Conservation (phyloP, 2,797 vertebrate species). For the Forpus xanthops region DNA sequence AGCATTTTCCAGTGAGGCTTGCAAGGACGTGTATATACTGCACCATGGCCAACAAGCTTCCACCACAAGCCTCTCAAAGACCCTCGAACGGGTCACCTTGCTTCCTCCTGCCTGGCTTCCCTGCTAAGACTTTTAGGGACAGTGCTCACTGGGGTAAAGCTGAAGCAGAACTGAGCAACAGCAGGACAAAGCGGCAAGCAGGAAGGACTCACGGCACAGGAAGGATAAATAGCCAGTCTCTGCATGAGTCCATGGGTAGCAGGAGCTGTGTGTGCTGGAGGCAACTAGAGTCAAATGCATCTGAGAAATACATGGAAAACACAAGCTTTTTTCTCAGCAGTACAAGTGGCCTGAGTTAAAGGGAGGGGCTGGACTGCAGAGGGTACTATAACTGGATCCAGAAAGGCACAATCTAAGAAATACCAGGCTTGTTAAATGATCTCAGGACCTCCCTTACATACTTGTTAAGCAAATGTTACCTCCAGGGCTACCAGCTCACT, state of each 20-base stretch:
- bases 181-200: not conserved
- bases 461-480: not conserved
- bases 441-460: not conserved
- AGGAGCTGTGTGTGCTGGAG: accelerated
- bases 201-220: not conserved
- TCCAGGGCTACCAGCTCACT: not conserved
- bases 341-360: not conserved
- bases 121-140: not conserved
- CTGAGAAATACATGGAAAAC: not conserved
- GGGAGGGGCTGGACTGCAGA: not conserved
- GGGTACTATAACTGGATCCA: not conserved
- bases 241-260: not conserved
- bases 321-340: not conserved
- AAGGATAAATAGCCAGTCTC: not conserved
- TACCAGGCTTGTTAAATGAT: not conserved
- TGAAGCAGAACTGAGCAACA: not conserved
- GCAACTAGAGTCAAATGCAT: not conserved
- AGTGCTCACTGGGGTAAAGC: not conserved
- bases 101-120: not conserved
- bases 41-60: not conserved
- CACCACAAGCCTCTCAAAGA: not conserved
- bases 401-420: not conserved
- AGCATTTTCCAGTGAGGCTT: not conserved
- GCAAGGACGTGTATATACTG: accelerated
- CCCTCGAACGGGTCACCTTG: accelerated